Evolutionary conservation across 2,888 invertebrate genomes (phyloP).

Genomic region (Athripsodes cinereus): DNA sequence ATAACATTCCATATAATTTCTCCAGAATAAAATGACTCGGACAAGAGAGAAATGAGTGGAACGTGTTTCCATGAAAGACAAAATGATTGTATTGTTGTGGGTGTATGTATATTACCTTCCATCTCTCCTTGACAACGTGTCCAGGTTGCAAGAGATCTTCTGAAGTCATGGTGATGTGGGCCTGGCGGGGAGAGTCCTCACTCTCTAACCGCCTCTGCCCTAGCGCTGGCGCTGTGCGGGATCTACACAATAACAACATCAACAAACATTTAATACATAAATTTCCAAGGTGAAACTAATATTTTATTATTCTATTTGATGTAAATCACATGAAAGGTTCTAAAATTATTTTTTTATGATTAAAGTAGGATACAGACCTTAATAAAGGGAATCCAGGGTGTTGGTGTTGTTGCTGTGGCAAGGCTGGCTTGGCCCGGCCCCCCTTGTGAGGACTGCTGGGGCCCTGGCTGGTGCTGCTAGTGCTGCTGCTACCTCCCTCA

Average conservation of each 20-base stretch:
- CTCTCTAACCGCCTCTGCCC: slow-evolving; percentile 35
- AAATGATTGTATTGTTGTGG: too few species aligned
- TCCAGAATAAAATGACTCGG: too few species aligned
- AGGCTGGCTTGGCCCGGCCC: slow-evolving; percentile 12
- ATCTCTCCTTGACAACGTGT: slow-evolving; percentile 96
- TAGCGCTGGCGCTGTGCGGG: slow-evolving; percentile 49
- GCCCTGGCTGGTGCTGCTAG: slow-evolving; percentile 10
- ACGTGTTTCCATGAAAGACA: too few species aligned
- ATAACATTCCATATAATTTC: too few species aligned
- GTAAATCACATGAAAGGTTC: too few species aligned
- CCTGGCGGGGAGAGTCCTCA: slow-evolving; percentile 46
- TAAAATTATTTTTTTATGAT: too few species aligned
- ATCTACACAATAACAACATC: slow-evolving; percentile 33
- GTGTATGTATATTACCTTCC: slow-evolving; percentile 74
- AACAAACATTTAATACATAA: not conserved
- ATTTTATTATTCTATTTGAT: not conserved
- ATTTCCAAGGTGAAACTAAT: too few species aligned
- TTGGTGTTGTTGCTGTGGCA: slow-evolving; percentile 15
- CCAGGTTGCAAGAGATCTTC: slow-evolving; percentile 94
- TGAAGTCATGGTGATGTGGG: slow-evolving; percentile 81
- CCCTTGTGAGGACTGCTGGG: slow-evolving; percentile 7
- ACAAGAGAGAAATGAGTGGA: too few species aligned
- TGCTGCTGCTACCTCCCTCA: slow-evolving; percentile 9
- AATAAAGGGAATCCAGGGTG: slow-evolving; percentile 19
- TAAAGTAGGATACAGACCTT: slow-evolving; percentile 9